Percentiles rank a stretch among this genome's conserved stretches.
phyloP scores from a whole-genome alignment of 2,888 invertebrate species.

The Torymus auratus region DNA sequence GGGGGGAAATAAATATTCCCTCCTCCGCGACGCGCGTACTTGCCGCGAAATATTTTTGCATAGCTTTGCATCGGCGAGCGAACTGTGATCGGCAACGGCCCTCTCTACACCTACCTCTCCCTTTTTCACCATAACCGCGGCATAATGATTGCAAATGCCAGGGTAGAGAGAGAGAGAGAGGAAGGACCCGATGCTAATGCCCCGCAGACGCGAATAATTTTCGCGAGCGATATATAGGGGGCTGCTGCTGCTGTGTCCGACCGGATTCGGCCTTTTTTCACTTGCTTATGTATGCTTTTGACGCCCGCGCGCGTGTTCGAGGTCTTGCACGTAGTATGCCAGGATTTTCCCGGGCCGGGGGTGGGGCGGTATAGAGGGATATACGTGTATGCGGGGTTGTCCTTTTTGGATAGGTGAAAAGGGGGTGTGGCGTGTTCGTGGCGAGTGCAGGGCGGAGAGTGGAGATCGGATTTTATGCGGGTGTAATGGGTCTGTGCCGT shows the following conservation, averaged over 20 bases:
- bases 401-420: too few species aligned
- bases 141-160: slow-evolving; percentile 53
- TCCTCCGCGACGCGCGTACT: not conserved
- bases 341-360: too few species aligned
- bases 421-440: not conserved
- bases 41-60: slow-evolving; percentile 57
- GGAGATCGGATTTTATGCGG: not conserved
- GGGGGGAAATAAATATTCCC: slow-evolving; percentile 45
- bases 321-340: too few species aligned
- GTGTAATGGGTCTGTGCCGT: not conserved
- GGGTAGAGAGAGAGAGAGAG: not conserved
- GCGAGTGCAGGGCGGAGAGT: not conserved
- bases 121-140: slow-evolving; percentile 30
- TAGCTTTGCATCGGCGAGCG: slow-evolving; percentile 50
- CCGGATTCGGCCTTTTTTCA: slow-evolving; percentile 47
- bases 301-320: not conserved
- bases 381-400: too few species aligned
- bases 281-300: slow-evolving; percentile 32
- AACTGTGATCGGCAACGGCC: slow-evolving; percentile 26
- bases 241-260: slow-evolving; percentile 1
- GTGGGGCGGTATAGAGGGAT: too few species aligned
- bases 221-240: not conserved
- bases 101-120: slow-evolving; percentile 1
- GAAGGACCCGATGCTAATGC: slow-evolving; percentile 44
- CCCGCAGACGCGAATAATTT: slow-evolving; percentile 19